phyloP scores from a whole-genome alignment of 2,797 vertebrate genomes.

The Crocidura indochinensis region DNA sequence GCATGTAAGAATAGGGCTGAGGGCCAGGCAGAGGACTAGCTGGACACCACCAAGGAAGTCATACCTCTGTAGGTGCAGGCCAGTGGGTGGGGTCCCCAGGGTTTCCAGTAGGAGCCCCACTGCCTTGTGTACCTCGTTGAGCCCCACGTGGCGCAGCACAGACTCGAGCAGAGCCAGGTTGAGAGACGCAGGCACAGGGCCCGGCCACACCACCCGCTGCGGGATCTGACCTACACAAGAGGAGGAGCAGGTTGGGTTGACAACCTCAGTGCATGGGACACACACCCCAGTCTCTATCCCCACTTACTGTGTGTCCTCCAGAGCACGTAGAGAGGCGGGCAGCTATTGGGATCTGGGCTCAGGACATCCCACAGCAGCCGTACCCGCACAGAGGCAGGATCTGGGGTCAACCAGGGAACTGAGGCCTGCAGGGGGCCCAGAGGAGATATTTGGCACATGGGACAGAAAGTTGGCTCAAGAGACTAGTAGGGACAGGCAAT shows the following conservation, averaged over 20 bases:
- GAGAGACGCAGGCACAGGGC: slow-evolving; percentile 87
- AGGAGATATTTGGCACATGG: neutral
- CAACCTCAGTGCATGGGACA: slow-evolving; percentile 3
- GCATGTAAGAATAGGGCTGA: neutral
- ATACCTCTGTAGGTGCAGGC: slow-evolving; percentile 85
- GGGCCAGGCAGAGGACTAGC: neutral
- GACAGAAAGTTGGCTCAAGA: neutral
- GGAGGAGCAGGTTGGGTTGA: neutral
- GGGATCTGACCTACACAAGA: slow-evolving; percentile 89
- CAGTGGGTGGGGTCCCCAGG: slow-evolving; percentile 88
- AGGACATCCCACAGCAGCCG: slow-evolving; percentile 95
- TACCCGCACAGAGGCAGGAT: slow-evolving; percentile 90
- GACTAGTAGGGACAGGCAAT: neutral
- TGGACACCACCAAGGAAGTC: neutral
- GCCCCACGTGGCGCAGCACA: slow-evolving; percentile 94
- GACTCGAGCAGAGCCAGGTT: slow-evolving; percentile 94
- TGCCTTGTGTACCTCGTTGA: slow-evolving; percentile 97
- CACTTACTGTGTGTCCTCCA: slow-evolving; percentile 97
- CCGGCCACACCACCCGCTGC: slow-evolving; percentile 79
- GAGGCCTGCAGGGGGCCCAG: slow-evolving; percentile 49
- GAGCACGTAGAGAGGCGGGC: slow-evolving; percentile 95
- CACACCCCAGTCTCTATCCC: neutral
- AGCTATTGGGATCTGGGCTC: slow-evolving; percentile 93
- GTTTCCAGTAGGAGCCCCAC: slow-evolving; percentile 94
- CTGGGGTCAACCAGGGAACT: slow-evolving; percentile 80